Evolutionary conservation across 1,140 invertebrate genomes (phyloP).

Genomic region (Orchesella cincta): DNA sequence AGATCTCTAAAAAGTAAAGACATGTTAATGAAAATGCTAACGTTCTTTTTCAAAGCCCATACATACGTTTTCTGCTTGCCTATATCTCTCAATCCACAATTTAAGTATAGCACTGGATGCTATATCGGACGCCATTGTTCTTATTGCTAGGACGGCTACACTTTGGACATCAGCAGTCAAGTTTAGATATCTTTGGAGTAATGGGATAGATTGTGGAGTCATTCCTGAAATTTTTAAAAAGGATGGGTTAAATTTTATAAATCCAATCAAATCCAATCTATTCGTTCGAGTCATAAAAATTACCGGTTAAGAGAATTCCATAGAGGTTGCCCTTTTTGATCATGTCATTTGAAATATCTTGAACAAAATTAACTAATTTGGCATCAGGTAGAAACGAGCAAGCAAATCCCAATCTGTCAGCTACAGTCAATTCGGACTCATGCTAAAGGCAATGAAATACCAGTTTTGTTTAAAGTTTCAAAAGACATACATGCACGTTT

Average conservation of each 20-base stretch:
- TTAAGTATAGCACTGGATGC: conserved; percentile 38
- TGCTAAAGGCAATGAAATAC: conserved; percentile 61
- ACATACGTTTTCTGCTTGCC: conserved; percentile 33
- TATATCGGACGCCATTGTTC: conserved; percentile 49
- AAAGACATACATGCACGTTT: conserved; percentile 29
- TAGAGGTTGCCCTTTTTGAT: conserved; percentile 77
- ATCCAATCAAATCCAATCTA: conserved; percentile 45
- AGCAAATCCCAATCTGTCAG: conserved; percentile 91
- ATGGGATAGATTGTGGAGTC: conserved; percentile 69
- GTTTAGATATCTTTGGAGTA: conserved; percentile 88
- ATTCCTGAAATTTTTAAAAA: too few relatives aligned
- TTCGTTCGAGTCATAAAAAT: conserved; percentile 60
- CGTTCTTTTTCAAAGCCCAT: too few relatives aligned
- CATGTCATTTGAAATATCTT: conserved; percentile 68
- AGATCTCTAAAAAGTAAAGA: conserved; percentile 73
- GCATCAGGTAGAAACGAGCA: conserved; percentile 82
- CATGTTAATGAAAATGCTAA: conserved; percentile 58
- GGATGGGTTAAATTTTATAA: conserved; percentile 44
- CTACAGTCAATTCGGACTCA: conserved; percentile 77
- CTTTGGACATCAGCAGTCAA: conserved; percentile 90
- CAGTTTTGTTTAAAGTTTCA: conserved; percentile 37
- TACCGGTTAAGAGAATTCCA: conserved; percentile 83
- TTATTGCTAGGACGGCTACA: conserved; percentile 41
- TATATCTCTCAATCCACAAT: conserved; percentile 49
- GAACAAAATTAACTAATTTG: conserved; percentile 77